These are phyloP conservation scores for Theristicus caerulescens DNA, from an alignment of 2,113 vertebrate genomes.

Conservation along the genomic window DNA sequence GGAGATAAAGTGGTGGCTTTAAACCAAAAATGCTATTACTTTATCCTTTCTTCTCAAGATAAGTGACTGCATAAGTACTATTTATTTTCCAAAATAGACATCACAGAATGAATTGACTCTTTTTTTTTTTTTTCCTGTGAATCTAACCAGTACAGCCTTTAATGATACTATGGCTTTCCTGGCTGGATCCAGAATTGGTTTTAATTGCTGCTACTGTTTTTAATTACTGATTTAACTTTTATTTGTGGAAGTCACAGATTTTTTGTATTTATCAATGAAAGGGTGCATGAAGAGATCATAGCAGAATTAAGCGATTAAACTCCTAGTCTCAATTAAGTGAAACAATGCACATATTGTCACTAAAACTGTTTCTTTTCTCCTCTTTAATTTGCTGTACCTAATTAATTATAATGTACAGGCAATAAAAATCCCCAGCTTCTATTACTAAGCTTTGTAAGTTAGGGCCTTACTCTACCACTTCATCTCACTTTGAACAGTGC, in stretches of 20 bases:
- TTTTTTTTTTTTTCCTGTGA: not conserved
- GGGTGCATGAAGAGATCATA: not conserved
- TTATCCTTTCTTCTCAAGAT: not conserved
- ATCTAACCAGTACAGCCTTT: not conserved
- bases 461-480: not conserved
- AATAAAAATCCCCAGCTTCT: not conserved
- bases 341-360: not conserved
- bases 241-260: not conserved
- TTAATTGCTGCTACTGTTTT: not conserved
- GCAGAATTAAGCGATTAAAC: not conserved
- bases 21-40: constrained; percentile 4
- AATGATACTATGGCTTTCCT: not conserved
- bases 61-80: not conserved
- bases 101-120: not conserved
- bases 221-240: not conserved
- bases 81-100: not conserved
- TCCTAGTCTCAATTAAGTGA: not conserved
- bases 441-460: not conserved
- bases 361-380: not conserved
- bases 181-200: not conserved
- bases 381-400: not conserved
- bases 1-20: not conserved
- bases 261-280: not conserved
- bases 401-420: not conserved
- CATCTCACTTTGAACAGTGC: not conserved